phyloP scores from a whole-genome alignment of 1,140 invertebrate genomes.

The Mercenaria mercenaria region DNA sequence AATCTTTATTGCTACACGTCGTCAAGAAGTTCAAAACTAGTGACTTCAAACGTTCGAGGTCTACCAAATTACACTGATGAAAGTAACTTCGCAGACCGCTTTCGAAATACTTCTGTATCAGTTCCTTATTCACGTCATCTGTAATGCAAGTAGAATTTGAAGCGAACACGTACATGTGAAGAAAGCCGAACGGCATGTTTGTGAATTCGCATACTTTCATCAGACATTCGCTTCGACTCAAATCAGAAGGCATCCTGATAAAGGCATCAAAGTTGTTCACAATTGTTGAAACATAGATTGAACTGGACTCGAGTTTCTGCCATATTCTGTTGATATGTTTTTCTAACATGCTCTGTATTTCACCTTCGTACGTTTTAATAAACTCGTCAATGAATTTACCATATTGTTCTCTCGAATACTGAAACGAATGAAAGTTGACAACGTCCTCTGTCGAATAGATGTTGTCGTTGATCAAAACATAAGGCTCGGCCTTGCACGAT shows the following conservation, averaged over 20 bases:
- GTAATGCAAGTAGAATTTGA: not conserved
- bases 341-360: not conserved
- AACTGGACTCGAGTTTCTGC: not conserved
- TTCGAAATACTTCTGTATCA: not conserved
- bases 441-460: not conserved
- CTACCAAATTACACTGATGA: not conserved
- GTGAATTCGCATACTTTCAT: conserved; percentile 16
- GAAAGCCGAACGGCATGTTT: not conserved
- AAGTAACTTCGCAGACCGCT: not conserved
- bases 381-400: not conserved
- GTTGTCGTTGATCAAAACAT: conserved; percentile 2
- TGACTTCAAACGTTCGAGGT: not conserved
- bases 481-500: not conserved
- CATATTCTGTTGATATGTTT: not conserved
- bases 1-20: not conserved
- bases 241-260: not conserved
- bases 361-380: not conserved
- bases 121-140: not conserved
- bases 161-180: not conserved
- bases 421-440: not conserved
- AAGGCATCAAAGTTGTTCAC: conserved; percentile 36
- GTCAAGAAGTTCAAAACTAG: not conserved
- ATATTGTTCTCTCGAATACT: not conserved
- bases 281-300: not conserved
- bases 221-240: not conserved